Evolutionary conservation across 2,888 invertebrate species (phyloP), one percentile per base, ranked within the genome.

Genomic region (Dermolepida albohirtum): DNA sequence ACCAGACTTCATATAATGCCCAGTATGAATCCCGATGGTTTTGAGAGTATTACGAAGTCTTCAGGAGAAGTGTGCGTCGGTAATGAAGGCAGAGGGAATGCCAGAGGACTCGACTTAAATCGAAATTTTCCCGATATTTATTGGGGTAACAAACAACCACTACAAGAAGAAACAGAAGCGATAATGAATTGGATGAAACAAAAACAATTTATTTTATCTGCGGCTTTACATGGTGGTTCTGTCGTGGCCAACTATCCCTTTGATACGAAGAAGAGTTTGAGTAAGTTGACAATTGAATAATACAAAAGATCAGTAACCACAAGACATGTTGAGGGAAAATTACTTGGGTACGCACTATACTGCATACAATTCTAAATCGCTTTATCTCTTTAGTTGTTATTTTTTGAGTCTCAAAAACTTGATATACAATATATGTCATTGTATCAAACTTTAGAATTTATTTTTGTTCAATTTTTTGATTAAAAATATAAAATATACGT

Each of bases 21-120:
- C 0, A 87, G 88, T 8, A 88, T 93, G 89, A 93, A 93, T 79
- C 92, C 92, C 0, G 92, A 93, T 78, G 92, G 92, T 29, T 92
- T 89, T 80, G 80, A 79, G 40, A 8, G 12, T 11, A 5, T 27
- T 5, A 6, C 2, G 4, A 67, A 68, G 1, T 74, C 83, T 1
- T 69, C 52, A n/a, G 77, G 76, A 65, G 78, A 78, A 5, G 65
- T 72, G 4, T 84, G 83, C 69, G 29, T 50, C 0, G 74, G 75
- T 5, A 76, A 77, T 43, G 41, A 69, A 2, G 83, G 82, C 2
- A 75, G 82, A 66, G 70, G 69, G 5, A 83, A 81, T 68, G 76
- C 74, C 0, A 74, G 73, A 17, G 70, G 72, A 2, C 70, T 78
- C 12, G 85, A 86, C 73, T 76, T 86, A 65, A 90, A 91, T 77